Percentiles rank a stretch among this genome's conserved stretches.
Evolutionary conservation across 2,113 vertebrate species (phyloP).

Genomic region (Indri indri): DNA sequence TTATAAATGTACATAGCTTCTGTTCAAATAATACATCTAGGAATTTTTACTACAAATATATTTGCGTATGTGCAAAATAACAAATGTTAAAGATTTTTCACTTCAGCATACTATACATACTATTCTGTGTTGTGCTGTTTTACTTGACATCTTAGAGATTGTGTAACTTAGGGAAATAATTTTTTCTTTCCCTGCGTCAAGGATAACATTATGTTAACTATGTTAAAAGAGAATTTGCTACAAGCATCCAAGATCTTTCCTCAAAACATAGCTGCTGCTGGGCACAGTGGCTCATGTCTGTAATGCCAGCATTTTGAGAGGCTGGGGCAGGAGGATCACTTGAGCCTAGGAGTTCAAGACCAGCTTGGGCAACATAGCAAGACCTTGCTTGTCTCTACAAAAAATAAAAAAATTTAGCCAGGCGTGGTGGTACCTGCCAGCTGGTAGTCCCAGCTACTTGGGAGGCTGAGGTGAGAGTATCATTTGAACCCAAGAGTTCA

Average conservation of each 20-base stretch:
- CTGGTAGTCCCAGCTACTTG: too few relatives aligned
- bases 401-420: too few relatives aligned
- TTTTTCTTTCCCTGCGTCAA: conserved; percentile 17
- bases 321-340: too few relatives aligned
- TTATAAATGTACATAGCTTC: background rate
- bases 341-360: too few relatives aligned
- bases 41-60: background rate
- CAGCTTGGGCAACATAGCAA: too few relatives aligned
- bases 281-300: too few relatives aligned
- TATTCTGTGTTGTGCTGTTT: background rate
- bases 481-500: too few relatives aligned
- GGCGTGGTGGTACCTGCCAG: too few relatives aligned
- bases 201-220: background rate
- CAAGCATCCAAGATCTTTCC: background rate
- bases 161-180: background rate
- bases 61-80: conserved; percentile 6
- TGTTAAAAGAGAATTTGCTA: background rate
- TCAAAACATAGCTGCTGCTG: background rate
- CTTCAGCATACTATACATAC: background rate
- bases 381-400: too few relatives aligned
- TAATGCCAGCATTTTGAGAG: too few relatives aligned
- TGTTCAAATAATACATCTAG: background rate
- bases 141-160: conserved; percentile 5
- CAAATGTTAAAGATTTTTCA: background rate
- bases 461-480: too few relatives aligned